Evolutionary conservation across 2,797 vertebrate genomes (phyloP).

Genomic region (Anniella stebbinsi): DNA sequence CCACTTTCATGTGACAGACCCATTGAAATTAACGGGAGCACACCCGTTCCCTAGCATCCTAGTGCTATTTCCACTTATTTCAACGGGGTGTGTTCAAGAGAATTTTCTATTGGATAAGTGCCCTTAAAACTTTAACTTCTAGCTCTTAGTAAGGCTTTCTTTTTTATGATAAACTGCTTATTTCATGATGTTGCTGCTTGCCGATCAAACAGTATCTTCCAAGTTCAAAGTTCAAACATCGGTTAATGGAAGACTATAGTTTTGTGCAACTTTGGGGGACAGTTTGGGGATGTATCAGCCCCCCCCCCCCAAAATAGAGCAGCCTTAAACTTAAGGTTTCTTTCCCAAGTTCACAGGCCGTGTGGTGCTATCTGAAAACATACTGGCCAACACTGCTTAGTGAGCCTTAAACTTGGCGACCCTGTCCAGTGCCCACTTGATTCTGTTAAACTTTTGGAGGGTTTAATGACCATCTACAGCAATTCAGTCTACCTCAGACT

Average conservation of each 20-base stretch:
- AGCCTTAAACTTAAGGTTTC: slow-evolving; percentile 11
- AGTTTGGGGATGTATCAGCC: neutral
- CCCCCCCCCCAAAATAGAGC: neutral
- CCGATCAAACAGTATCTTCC: neutral
- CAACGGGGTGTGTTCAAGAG: neutral
- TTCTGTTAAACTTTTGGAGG: slow-evolving; percentile 56
- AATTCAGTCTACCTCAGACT: slow-evolving; percentile 80
- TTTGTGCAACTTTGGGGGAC: neutral
- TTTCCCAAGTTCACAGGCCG: neutral
- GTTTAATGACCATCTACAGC: slow-evolving; percentile 55
- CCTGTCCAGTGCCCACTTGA: slow-evolving; percentile 49
- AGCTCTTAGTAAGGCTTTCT: neutral
- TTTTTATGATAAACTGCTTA: neutral
- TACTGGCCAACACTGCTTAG: slow-evolving; percentile 12
- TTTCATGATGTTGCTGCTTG: neutral
- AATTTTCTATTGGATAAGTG: neutral
- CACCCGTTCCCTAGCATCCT: neutral
- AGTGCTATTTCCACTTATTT: neutral
- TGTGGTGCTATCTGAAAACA: slow-evolving; percentile 34
- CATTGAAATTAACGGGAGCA: neutral
- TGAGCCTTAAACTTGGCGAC: slow-evolving; percentile 44
- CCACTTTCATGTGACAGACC: neutral
- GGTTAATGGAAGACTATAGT: neutral
- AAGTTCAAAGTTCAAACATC: neutral
- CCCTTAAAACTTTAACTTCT: slow-evolving; percentile 12